Evolutionary conservation across 2,113 vertebrate genomes (phyloP), one percentile per base, ranked within the genome.

Genomic region (Prunella fulvescens): DNA sequence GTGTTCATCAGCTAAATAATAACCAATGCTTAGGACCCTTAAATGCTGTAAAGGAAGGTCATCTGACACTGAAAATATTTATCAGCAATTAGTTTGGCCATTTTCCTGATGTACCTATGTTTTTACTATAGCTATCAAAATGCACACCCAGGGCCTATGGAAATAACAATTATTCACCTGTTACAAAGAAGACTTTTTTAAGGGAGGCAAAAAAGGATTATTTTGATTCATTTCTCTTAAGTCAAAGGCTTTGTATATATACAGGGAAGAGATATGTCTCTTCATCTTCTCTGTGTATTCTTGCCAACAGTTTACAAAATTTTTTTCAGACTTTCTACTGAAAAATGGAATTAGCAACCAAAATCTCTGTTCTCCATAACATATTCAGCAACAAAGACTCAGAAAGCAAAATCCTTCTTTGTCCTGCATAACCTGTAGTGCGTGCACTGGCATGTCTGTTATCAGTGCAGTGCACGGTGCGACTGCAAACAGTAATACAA

Each of bases 401-500:
- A 1, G 29, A 92, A 95, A 82, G n/a, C 60, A 60, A 97, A 97
- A 96, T 93, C 69, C 66, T 65, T 92, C 85, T 97, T 96, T 96
- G 92, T 94, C 90, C 96, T 95, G 94, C 88, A 93, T 93, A 97
- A 96, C 94, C 96, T 96, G 96, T 92, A 96, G 87, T 17, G 66
- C 87, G 44, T 92, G 70, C 60, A 76, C 87, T 94, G 76, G 67
- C 81, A 28, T 29, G 74, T 72, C 37, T 50, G 93, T 95, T 96
- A 94, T 97, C 96, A 95, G 90, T 91, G 74, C 93, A 66, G 56
- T 64, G 62, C 53, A 61, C 92, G 88, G 33, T 76, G 83, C 0
- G 7, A 93, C 95, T 90, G 95, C 84, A 97, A 95, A 97, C 85
- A 94, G 56, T 73, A 94, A 95, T 92, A 95, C 80, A 96, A 96